Evolutionary conservation across 2,888 invertebrate species (phyloP).

Genomic region (Drosophila hamatofila): DNA sequence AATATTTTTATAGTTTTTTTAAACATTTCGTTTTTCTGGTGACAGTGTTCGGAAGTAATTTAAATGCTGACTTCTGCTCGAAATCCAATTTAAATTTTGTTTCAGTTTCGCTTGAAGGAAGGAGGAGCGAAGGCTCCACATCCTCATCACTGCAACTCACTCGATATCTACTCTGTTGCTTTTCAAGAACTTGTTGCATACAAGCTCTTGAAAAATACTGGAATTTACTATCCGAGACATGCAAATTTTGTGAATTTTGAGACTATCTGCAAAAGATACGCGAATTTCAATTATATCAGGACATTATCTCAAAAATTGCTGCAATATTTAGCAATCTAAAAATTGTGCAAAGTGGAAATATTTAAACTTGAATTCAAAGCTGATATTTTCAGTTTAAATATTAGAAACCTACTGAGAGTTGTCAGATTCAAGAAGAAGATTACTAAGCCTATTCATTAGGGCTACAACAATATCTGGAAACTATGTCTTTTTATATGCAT

Average conservation of each 20-base stretch:
- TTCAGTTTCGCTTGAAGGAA: neutral
- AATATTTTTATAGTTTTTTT: neutral
- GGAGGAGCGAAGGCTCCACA: no score
- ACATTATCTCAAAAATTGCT: neutral
- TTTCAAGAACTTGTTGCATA: constrained; percentile 6
- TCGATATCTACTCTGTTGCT: neutral
- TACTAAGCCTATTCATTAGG: neutral
- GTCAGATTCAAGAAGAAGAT: neutral
- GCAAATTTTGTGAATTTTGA: constrained; percentile 10
- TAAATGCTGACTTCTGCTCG: neutral
- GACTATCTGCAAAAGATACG: constrained; percentile 1
- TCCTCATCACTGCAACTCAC: neutral
- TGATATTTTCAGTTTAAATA: neutral
- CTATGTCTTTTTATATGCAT: neutral
- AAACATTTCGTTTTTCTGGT: constrained; percentile 12
- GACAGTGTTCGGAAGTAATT: constrained; percentile 19
- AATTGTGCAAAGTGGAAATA: neutral
- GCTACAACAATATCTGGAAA: no score
- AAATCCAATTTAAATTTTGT: neutral
- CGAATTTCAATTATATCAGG: neutral
- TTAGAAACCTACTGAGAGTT: constrained; percentile 1
- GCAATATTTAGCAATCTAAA: neutral
- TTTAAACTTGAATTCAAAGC: neutral
- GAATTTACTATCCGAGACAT: constrained; percentile 10
- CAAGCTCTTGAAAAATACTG: constrained; percentile 4